These are phyloP conservation scores for Ardeotis arabs DNA, from an alignment of 2,113 vertebrate genomes.

Conservation along the genomic window DNA sequence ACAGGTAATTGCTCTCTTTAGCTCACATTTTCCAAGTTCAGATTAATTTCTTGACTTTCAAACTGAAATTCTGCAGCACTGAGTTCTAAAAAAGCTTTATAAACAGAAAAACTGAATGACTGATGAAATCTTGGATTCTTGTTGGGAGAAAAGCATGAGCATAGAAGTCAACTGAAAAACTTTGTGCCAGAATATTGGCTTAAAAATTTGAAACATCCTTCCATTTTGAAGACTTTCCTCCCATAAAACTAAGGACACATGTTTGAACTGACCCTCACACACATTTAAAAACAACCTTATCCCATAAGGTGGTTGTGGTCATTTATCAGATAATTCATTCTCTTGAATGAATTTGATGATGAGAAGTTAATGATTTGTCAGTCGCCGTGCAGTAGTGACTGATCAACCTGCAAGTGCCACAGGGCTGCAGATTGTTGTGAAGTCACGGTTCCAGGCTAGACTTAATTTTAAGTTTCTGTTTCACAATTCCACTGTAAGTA, in stretches of 20 bases:
- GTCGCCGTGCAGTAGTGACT: not conserved
- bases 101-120: not conserved
- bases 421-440: not conserved
- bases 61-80: not conserved
- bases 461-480: not conserved
- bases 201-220: not conserved
- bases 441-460: not conserved
- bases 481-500: not conserved
- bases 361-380: not conserved
- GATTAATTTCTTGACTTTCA: not conserved
- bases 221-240: not conserved
- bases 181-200: too few species aligned
- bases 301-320: too few species aligned
- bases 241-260: not conserved
- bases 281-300: not conserved
- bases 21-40: not conserved
- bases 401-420: not conserved
- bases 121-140: not conserved
- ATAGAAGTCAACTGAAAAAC: not conserved
- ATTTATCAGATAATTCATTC: not conserved
- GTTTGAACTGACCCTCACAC: not conserved
- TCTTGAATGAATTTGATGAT: too few species aligned
- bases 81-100: not conserved
- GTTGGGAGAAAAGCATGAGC: fast-evolving
- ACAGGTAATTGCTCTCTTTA: fast-evolving